Evolutionary conservation across 2,888 invertebrate genomes (phyloP), one percentile per base, ranked within the genome.

Genomic region (Carabus problematicus): DNA sequence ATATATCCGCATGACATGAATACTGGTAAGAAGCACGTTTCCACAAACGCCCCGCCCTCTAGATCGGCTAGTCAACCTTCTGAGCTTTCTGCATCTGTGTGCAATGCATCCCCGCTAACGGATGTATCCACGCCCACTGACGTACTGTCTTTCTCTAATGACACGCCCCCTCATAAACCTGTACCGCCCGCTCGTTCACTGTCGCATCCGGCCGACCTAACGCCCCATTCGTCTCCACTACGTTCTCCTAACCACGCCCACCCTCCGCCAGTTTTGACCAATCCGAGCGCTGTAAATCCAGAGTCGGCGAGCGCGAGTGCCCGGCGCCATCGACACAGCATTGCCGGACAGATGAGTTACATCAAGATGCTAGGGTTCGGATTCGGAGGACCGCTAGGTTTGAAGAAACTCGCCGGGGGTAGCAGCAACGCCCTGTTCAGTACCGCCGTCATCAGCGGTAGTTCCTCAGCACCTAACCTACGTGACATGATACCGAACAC

Each of bases 381-480:
- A 79, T 86, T 87, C 79, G 87, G 87, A 78, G 87, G 87, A 79
- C 78, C 82, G 43, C 74, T 80, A 70, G 79, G 79, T 70, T 79
- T 79, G 76, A 89, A 89, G 84, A 89, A 88, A 81, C 83, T 87
- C 75, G 84, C 85, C 77, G 85, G 82, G 81, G 90, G 89, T 76
- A 89, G 86, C 75, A 88, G 92, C 74, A 94, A 92, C 82, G 93
- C 94, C 72, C 89, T 97, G 75, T 97, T 97, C 88, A 95, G 94
- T 82, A 97, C 97, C 71, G 97, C 97, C 71, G 97, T 97, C 78
- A 96, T 97, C 82, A 95, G 94, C 77, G 97, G 97, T 75, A 94
- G 94, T 78, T 93, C 93, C 77, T 94, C 94, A 76, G 95, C 95
- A 63, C 95, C 95, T 56, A 95, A 95, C 83, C 88, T 95, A 72